Base-by-base conservation (phyloP, 2,113 vertebrate species). In the Oncorhynchus clarkii region DNA sequence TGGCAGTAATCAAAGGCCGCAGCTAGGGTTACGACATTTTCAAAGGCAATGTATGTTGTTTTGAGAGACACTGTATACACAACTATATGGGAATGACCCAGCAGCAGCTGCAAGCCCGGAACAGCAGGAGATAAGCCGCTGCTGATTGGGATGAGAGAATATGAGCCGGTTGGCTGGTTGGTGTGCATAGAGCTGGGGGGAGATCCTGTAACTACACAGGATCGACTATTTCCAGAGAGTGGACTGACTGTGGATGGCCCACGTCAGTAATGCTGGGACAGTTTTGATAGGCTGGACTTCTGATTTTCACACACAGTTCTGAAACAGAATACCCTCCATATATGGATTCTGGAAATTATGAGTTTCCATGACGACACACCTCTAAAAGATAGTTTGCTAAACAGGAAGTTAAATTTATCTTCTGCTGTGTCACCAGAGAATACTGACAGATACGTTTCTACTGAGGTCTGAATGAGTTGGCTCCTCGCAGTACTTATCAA, bases 141-240 rank as follows among this genome's bases (percentile, higher is more conserved):
- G 85, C 83, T 92, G 88, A 92, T 88, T 91, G 88, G 39, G 88
- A 84, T 78, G 70, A 39, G 86, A 91, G 88, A 93, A 90, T 76
- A 86, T 87, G 88, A 92, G 91, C 82, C 64, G 83, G 71, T 72
- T 66, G 77, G 78, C 31, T 73, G 80, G 31, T 71, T 81, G 76
- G 80, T 74, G 78, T 76, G 77, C 77, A 81, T 72, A 67, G 18
- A n/a, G 18, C 67, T 78, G 59, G 16, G 59, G 18, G n/a, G 20
- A 66, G 70, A 73, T 57, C 83, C 70, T 48, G 68, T 57, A 71
- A 72, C 72, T 67, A 65, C 75, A 57, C 82, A 72, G 79, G 85
- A 88, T 71, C 77, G 76, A 78, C 77, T 86, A 78, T 82, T 88
- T 87, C 81, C 69, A 80, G 54, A 68, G 9, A 6, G 49, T 79